These are phyloP conservation scores for Perccottus glenii DNA, from an alignment of 2,113 vertebrate species.

Conservation along the genomic window DNA sequence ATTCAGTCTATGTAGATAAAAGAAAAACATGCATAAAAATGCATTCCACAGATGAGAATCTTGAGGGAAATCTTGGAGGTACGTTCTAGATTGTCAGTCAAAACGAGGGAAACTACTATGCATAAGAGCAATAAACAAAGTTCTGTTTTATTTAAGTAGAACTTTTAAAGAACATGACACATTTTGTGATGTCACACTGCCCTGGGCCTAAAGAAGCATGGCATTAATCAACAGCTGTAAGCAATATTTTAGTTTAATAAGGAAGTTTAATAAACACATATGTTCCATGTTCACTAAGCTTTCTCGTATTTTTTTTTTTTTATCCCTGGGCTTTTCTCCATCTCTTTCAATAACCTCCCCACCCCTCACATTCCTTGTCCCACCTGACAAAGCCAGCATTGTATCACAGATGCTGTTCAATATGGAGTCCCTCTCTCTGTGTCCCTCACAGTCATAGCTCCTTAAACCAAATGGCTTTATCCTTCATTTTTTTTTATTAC, in stretches of 20 bases:
- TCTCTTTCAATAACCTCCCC: conserved; percentile 34
- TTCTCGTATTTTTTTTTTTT: conserved; percentile 23
- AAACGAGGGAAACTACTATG: background rate
- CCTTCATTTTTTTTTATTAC: conserved; percentile 19
- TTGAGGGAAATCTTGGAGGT: background rate
- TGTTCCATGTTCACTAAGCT: too few species aligned
- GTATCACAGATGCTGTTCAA: conserved; percentile 71
- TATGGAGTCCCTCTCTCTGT: conserved; percentile 62
- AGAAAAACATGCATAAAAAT: background rate
- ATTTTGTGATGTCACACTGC: background rate
- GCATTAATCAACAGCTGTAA: too few species aligned
- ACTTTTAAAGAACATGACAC: too few species aligned
- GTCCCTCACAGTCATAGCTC: conserved; percentile 37
- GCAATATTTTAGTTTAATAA: too few species aligned
- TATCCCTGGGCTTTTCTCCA: conserved; percentile 36
- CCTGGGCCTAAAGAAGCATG: background rate
- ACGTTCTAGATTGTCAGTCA: background rate
- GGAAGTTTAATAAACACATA: background rate
- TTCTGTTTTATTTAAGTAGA: too few species aligned
- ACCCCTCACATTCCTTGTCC: conserved; percentile 72
- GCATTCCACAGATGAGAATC: background rate
- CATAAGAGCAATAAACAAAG: background rate
- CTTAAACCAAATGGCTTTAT: conserved; percentile 31
- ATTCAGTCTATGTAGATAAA: background rate
- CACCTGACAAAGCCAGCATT: conserved; percentile 79